Evolutionary conservation across 2,888 invertebrate genomes (phyloP).

Genomic region (Mantis religiosa): DNA sequence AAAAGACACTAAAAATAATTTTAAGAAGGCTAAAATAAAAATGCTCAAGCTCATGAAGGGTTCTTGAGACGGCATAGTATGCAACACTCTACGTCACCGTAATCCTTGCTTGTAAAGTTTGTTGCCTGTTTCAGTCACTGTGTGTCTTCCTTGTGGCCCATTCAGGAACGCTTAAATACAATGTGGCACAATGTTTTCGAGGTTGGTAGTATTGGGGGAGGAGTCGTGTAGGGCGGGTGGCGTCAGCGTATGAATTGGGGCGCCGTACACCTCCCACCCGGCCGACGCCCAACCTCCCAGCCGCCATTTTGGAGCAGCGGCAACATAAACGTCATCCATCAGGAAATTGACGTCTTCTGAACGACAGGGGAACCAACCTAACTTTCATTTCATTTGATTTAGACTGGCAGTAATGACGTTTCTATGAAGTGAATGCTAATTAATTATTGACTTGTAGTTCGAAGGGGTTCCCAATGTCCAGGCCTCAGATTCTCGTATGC

Average conservation of each 20-base stretch:
- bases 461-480: not conserved
- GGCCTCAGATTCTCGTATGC: not conserved
- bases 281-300: not conserved
- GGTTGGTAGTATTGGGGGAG: constrained; percentile 5
- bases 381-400: not conserved
- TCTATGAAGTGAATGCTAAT: not conserved
- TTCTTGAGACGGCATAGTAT: no score
- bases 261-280: not conserved
- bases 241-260: constrained; percentile 10
- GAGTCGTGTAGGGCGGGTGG: constrained; percentile 1
- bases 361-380: not conserved
- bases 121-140: no score
- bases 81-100: no score
- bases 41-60: no score
- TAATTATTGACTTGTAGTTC: not conserved
- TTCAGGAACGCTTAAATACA: no score
- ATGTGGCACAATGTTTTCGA: not conserved
- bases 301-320: not conserved
- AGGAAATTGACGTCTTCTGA: not conserved
- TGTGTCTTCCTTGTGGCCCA: no score
- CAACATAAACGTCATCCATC: not conserved
- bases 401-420: not conserved
- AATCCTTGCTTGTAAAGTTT: no score
- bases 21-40: no score
- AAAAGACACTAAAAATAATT: no score